Evolutionary conservation across 2,797 vertebrate genomes (phyloP).

Genomic region (Sternotherus odoratus): DNA sequence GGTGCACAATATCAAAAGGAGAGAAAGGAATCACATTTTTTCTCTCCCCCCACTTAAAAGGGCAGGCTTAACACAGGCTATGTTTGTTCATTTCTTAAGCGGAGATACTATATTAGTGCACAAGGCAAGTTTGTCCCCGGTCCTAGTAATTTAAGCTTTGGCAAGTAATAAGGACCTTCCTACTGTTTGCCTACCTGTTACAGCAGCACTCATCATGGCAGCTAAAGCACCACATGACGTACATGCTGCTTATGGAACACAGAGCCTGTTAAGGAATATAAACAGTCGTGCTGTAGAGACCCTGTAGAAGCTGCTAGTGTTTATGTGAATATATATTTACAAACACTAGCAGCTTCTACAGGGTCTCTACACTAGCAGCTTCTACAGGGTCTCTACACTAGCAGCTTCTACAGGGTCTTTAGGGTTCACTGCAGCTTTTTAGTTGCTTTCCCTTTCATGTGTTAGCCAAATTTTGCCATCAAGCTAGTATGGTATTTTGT

Average conservation of each 20-base stretch:
- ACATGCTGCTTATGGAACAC: background rate
- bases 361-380: background rate
- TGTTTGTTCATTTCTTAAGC: background rate
- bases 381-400: slow-evolving; percentile 1
- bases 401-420: background rate
- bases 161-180: background rate
- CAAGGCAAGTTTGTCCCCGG: background rate
- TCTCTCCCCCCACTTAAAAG: background rate
- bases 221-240: background rate
- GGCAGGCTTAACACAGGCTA: background rate
- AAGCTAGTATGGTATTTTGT: background rate
- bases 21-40: background rate
- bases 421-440: slow-evolving; percentile 10
- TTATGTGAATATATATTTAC: too few species aligned
- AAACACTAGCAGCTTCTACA: background rate
- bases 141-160: slow-evolving; percentile 11
- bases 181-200: background rate
- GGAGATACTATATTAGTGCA: background rate
- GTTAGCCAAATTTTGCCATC: background rate
- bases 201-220: slow-evolving; percentile 2
- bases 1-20: background rate
- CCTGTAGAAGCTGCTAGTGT: too few species aligned
- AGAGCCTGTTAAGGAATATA: background rate
- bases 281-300: too few species aligned
- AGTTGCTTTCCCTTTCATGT: background rate